phyloP scores from a whole-genome alignment of 2,888 invertebrate genomes.

The Ormia ochracea region DNA sequence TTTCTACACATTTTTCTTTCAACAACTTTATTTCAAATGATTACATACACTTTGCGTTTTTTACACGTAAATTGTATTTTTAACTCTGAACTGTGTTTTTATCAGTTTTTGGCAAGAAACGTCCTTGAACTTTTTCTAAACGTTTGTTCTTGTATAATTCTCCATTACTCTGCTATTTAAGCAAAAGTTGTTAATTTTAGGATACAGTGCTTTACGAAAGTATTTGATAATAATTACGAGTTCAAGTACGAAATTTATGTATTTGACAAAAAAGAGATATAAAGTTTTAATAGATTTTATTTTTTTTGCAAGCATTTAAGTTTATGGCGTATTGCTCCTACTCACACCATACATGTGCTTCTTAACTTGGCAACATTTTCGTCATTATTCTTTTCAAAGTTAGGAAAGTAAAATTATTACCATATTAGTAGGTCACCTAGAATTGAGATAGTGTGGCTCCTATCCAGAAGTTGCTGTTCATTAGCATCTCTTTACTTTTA shows the following conservation, averaged over 20 bases:
- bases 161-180: slow-evolving; percentile 22
- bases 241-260: not conserved
- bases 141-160: slow-evolving; percentile 2
- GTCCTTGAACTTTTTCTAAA: slow-evolving; percentile 38
- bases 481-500: too few species aligned
- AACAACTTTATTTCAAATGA: not conserved
- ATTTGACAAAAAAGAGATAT: not conserved
- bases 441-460: too few species aligned
- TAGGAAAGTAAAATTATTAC: too few species aligned
- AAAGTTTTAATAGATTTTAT: too few species aligned
- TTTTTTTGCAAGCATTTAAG: too few species aligned
- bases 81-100: not conserved
- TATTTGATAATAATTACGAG: not conserved
- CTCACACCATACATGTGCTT: too few species aligned
- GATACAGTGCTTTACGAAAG: not conserved
- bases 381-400: too few species aligned
- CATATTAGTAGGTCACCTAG: too few species aligned
- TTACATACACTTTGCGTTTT: not conserved
- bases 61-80: slow-evolving; percentile 13
- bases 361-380: too few species aligned
- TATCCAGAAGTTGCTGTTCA: too few species aligned
- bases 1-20: slow-evolving; percentile 7
- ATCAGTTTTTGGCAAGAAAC: slow-evolving; percentile 31
- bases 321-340: too few species aligned
- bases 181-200: not conserved